These are phyloP conservation scores for Beroe ovata DNA, from an alignment of 37 sponge, comb jelly and placozoan genomes.

Conservation along the genomic window DNA sequence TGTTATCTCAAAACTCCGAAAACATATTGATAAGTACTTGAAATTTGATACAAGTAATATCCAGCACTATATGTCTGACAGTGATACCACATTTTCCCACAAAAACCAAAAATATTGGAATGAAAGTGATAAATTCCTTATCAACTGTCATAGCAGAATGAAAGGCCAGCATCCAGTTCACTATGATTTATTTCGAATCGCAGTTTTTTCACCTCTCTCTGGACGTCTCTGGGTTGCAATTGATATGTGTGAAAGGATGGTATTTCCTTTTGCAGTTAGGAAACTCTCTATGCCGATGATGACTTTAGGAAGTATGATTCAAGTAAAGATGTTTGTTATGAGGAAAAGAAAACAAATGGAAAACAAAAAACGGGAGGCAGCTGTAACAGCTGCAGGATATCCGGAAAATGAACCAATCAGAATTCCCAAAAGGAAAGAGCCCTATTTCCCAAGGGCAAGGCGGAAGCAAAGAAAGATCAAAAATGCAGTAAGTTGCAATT, in stretches of 20 bases:
- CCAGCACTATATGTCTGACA: not conserved
- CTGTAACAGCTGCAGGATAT: not conserved
- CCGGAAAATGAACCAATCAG: not conserved
- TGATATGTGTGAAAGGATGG: slow-evolving; percentile 55
- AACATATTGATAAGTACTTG: slow-evolving; percentile 6
- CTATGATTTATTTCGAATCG: not conserved
- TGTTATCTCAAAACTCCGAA: slow-evolving; percentile 34
- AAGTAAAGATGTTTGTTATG: slow-evolving; percentile 53
- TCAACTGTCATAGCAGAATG: not conserved
- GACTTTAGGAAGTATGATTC: slow-evolving; percentile 27
- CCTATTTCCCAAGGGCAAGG: not conserved
- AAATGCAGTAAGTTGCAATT: not conserved
- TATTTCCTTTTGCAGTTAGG: slow-evolving; percentile 39
- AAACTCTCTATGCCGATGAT: slow-evolving; percentile 38
- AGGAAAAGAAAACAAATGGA: slow-evolving; percentile 21
- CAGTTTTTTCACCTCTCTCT: slow-evolving; percentile 19
- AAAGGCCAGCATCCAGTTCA: not conserved
- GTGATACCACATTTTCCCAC: not conserved
- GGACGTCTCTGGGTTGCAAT: slow-evolving; percentile 52
- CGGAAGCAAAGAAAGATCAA: not conserved
- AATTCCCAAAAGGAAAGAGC: not conserved
- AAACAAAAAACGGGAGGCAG: not conserved
- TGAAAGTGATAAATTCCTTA: not conserved
- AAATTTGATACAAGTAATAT: slow-evolving; percentile 39
- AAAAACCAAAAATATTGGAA: not conserved